Conservation (phyloP, 1,140 invertebrate species). For the Pogonomyrmex californicus region DNA sequence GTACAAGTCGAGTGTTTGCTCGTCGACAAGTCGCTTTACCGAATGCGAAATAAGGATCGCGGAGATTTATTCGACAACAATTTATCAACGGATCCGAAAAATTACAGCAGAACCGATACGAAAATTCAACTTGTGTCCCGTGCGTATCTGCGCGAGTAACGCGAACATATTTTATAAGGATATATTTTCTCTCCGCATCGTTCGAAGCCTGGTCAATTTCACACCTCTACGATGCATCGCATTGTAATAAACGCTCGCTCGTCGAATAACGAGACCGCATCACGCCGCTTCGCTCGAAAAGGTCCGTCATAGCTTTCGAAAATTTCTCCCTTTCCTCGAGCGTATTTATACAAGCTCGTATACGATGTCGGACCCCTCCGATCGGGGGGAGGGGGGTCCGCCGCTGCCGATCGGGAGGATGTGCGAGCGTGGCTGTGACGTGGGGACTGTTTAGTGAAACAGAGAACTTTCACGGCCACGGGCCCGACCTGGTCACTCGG, state of each 20-base stretch:
- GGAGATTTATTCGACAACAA: not conserved
- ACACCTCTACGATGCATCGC: not conserved
- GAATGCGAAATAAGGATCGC: not conserved
- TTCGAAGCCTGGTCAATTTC: not conserved
- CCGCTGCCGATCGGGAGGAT: constrained; percentile 10
- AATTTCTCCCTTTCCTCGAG: constrained; percentile 75
- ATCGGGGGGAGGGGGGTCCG: not conserved
- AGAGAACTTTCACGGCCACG: constrained; percentile 84
- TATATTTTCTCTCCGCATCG: not conserved
- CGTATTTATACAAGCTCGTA: not conserved
- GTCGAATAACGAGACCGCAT: constrained; percentile 18
- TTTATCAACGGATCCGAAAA: not conserved
- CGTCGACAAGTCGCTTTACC: constrained; percentile 67
- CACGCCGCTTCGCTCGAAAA: constrained; percentile 33
- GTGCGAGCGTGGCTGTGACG: constrained; percentile 44
- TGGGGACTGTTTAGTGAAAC: constrained; percentile 66
- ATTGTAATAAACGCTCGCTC: constrained; percentile 28
- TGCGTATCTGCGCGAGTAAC: too few relatives aligned
- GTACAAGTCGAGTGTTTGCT: constrained; percentile 65
- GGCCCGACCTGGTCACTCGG: constrained; percentile 78
- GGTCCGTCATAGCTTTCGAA: constrained; percentile 71
- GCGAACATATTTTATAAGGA: not conserved
- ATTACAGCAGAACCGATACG: not conserved
- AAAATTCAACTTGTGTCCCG: not conserved
- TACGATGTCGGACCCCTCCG: not conserved